Evolutionary conservation across 2,113 vertebrate species (phyloP), one percentile per base, ranked within the genome.

Genomic region (Anolis sagrei): DNA sequence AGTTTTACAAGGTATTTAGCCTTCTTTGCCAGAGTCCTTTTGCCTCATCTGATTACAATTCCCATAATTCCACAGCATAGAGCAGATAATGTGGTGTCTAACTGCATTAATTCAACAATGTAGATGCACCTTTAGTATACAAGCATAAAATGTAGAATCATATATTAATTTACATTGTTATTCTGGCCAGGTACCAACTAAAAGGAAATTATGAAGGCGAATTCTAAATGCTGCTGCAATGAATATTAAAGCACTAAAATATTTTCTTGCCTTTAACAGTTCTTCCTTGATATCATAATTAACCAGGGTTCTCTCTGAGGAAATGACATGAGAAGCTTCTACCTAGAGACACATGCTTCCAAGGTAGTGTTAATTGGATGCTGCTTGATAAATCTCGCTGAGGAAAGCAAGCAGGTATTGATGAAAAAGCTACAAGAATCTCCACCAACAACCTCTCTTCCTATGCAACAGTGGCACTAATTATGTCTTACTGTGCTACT

Each of bases 341-440:
- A 90, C 90, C 92, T 93, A 79, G 5, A 95, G 92, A 89, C 82
- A 84, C 90, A 69, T 64, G 72, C 90, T 94, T 51, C 66, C 89
- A 90, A 95, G 92, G 90, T 93, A 93, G 91, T 89, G 89, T 90
- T 96, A 95, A 96, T 96, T 95, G 95, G 93, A 88, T 87, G 89
- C 91, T 89, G 19, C 91, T 93, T 89, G 92, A 94, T 90, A 90
- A 92, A 92, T 84, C 87, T 86, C 87, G 90, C 89, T 92, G 92
- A 93, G 91, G 91, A 78, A 90, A 95, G 87, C 58, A 87, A 87
- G 80, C 91, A 93, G 87, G 77, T 86, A 87, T 89, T 89, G 73
- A 87, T 89, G 91, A 89, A 93, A 92, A 90, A 51, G 44, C 89
- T 72, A 77, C 91, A 91, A 86, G 85, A 91, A 93, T 91, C 87